A percentile compares a stretch with the other conserved stretches of the same genome.
Conservation (phyloP, 2,888 invertebrate genomes). For the Drosophila barbarae region DNA sequence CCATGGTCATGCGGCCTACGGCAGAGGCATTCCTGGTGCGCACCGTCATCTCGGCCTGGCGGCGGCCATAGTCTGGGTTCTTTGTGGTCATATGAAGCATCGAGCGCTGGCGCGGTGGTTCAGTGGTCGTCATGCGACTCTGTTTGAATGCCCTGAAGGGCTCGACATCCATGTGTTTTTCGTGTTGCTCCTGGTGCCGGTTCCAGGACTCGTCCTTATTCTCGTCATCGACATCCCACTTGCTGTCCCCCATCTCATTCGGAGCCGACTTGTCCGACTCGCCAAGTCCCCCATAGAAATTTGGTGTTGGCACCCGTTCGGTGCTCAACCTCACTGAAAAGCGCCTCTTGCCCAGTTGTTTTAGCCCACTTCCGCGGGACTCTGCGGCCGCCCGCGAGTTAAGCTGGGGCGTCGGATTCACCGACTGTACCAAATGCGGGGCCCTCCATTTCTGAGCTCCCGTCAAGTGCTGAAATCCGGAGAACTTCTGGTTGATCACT, state of each 20-base stretch:
- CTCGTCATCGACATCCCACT: neutral
- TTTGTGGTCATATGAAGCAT: neutral
- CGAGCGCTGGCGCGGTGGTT: neutral
- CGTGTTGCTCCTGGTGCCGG: neutral
- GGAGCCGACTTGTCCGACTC: neutral
- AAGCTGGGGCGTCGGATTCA: slow-evolving; percentile 26
- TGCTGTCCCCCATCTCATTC: neutral
- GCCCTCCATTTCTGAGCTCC: neutral
- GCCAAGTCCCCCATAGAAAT: neutral
- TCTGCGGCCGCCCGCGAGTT: slow-evolving; percentile 8
- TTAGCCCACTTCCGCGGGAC: neutral
- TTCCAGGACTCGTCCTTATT: neutral
- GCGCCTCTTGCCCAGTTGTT: neutral
- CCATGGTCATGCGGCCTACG: neutral
- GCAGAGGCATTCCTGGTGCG: neutral
- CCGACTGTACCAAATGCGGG: slow-evolving; percentile 11
- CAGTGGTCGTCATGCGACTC: neutral
- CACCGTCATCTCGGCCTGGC: neutral
- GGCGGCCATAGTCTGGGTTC: too few relatives aligned
- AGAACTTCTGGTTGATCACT: slow-evolving; percentile 37
- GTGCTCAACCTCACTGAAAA: too few relatives aligned
- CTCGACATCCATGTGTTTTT: neutral
- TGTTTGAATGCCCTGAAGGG: neutral
- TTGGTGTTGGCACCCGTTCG: slow-evolving; percentile 10
- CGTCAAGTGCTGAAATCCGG: slow-evolving; percentile 3